phyloP scores from a whole-genome alignment of 2,113 vertebrate species.

The Limanda limanda region DNA sequence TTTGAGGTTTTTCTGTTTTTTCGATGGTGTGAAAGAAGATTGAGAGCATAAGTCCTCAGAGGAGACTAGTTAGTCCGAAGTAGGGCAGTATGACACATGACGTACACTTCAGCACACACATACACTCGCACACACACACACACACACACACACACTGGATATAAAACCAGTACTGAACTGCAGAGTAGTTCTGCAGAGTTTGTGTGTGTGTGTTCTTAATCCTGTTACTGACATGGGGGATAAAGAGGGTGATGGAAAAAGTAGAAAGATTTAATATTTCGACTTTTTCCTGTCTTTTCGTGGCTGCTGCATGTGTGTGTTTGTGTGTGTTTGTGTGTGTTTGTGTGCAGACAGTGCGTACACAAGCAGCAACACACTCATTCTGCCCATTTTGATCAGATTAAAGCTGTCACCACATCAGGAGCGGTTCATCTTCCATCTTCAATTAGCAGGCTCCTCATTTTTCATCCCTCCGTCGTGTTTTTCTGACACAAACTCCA shows the following conservation, averaged over 20 bases:
- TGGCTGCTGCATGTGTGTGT: not conserved
- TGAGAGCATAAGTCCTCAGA: slow-evolving; percentile 54
- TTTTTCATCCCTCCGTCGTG: not conserved
- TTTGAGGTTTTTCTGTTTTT: slow-evolving; percentile 24
- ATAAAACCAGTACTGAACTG: slow-evolving; percentile 33
- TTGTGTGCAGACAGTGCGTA: not conserved
- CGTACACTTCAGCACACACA: slow-evolving; percentile 14
- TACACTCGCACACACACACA: not conserved
- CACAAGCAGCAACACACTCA: slow-evolving; percentile 11
- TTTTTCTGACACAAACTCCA: too few species aligned
- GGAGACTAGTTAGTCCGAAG: slow-evolving; percentile 58
- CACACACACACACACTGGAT: not conserved
- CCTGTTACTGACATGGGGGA: not conserved
- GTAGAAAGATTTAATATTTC: slow-evolving; percentile 3
- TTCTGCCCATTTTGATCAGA: slow-evolving; percentile 32
- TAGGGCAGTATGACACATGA: slow-evolving; percentile 51
- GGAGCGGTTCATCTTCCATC: slow-evolving; percentile 67
- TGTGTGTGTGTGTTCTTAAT: not conserved
- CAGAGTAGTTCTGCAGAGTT: slow-evolving; percentile 26
- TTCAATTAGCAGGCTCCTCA: slow-evolving; percentile 69
- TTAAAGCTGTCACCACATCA: not conserved
- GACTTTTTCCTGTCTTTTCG: slow-evolving; percentile 6
- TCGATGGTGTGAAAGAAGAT: slow-evolving; percentile 38
- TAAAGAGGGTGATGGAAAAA: not conserved
- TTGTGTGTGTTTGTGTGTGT: not conserved